Conservation (phyloP, 2,113 vertebrate species). For the Dicaeum eximium region DNA sequence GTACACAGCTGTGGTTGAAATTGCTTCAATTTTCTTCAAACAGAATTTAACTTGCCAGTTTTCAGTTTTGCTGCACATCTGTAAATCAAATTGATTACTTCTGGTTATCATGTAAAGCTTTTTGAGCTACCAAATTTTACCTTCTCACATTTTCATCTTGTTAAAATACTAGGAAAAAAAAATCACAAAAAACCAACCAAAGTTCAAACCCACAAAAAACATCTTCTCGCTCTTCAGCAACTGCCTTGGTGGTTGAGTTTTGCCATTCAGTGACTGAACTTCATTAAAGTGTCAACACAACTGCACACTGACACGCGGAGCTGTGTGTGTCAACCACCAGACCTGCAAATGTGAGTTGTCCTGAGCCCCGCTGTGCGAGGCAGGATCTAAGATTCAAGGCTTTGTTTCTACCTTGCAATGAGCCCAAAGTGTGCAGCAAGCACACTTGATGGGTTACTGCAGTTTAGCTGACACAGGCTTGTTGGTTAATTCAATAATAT, state of each 20-base stretch:
- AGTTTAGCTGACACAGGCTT: background rate
- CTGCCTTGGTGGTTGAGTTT: background rate
- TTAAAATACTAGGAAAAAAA: background rate
- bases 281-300: background rate
- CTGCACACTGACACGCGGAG: rapidly evolving
- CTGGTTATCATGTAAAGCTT: background rate
- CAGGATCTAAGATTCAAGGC: background rate
- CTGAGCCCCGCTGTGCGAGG: rapidly evolving
- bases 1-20: background rate
- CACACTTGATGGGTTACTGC: background rate
- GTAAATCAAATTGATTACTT: background rate
- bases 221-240: background rate
- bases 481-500: background rate
- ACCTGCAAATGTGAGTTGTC: background rate
- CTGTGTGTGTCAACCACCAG: rapidly evolving
- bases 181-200: background rate
- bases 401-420: background rate
- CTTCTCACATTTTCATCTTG: background rate
- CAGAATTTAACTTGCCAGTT: background rate
- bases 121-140: background rate
- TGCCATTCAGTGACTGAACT: background rate
- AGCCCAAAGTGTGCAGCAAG: background rate
- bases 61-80: background rate
- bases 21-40: background rate
- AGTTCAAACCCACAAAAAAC: background rate